Evolutionary conservation across 2,888 invertebrate genomes (phyloP), one percentile per base, ranked within the genome.

Genomic region (Nephrotoma flavescens): DNA sequence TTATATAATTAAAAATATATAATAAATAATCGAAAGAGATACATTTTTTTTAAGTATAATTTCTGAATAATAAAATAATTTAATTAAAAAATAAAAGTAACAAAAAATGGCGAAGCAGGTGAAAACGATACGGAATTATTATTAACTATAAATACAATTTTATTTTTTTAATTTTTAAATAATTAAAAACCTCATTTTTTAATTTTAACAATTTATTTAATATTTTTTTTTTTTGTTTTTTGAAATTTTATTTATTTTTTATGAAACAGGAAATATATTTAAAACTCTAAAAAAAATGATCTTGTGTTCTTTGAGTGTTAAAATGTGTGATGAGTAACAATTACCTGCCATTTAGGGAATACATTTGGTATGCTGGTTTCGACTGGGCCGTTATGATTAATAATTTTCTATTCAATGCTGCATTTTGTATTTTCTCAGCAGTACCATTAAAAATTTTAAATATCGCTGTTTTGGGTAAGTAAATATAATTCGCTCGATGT

Each of bases 91-190:
- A 84, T 15, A 41, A 83, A 83, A 47, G n/a, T 47, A 47, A 47
- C 9, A 47, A 86, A 86, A 52, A 86, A 86, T 47, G 52, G 47
- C 47, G 52, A 86, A 86, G 71, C 57, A 71, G 83, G 42, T 86
- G 86, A 86, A 86, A 86, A 86, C 71, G 71, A 86, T 86, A 42
- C 42, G 71, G 71, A 86, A 71, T 86, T 86, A 71, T 83, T 42
- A 44, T 44, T 41, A 15, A 86, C 41, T 44, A 11, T 41, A n/a
- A 42, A 57, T 86, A 15, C 11, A 15, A 4, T 47, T 86, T 45
- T 86, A 31, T 47, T 45, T 86, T 86, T 52, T 86, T 86, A 71
- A 86, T 15, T 57, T 57, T 57, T 57, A 7, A 19, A 57, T 71
- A 86, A 15, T 86, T 47, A 44, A 71, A 86, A 86, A 86, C 42